Base-by-base conservation (phyloP, 1,140 invertebrate species). In the Dreissena polymorpha region DNA sequence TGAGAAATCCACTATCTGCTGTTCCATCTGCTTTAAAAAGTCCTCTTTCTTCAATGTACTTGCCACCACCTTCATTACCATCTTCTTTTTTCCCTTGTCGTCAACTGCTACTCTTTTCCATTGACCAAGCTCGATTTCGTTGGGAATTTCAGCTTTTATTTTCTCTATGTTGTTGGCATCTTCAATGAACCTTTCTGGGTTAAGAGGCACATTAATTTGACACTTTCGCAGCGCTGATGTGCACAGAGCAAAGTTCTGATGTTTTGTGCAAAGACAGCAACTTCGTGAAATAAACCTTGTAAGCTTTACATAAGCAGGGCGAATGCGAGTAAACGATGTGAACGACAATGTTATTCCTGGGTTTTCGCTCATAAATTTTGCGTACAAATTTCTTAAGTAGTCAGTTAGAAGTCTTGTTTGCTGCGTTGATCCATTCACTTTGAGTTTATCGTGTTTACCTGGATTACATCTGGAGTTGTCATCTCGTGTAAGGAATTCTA, bases 381-480 rank as follows among this genome's bases (percentile, higher is more conserved):
- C 1, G 29, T 88, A 27, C 0, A 86, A 63, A 63, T 86, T 85
- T 25, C 0, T n/a, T 57, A 83, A 12, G 55, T 88, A 85, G 55
- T 88, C 83, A 13, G 72, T 88, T 10, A 86, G 67, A 18, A 85
- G 49, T 68, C 76, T 57, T 50, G 53, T 85, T 63, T 88, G 85
- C n/a, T 60, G 25, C 21, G 57, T 25, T n/a, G 65, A 72, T 1
- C 68, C 67, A 14, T 79, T 60, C 0, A 13, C 70, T 53, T 55
- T 72, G 18, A 27, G 0, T 49, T 57, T 85, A 50, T 53, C 23
- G n/a, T n/a, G 69, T 86, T 83, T 50, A 39, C 39, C 68, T 86
- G 86, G 5, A 83, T 85, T 10, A 75, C 64, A n/a, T n/a, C 78
- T 78, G 21, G 82, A 82, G 50, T 85, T 86, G 50, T 86, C 85